Percentiles rank a stretch among this genome's conserved stretches.
Evolutionary conservation across 2,888 invertebrate species (phyloP).

Genomic region (Drosophila yooni): DNA sequence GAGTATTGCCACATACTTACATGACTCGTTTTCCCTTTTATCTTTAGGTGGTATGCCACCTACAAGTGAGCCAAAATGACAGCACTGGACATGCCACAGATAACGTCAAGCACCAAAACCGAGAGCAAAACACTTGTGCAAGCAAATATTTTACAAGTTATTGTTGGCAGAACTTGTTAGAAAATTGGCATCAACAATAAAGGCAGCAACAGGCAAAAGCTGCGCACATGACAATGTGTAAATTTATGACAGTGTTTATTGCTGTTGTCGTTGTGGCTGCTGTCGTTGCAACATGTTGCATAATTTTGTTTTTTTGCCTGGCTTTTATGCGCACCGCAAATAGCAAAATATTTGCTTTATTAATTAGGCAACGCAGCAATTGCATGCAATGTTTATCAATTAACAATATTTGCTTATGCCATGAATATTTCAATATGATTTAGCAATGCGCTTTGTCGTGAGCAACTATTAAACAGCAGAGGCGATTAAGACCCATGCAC

Average conservation of each 20-base stretch:
- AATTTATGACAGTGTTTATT: constrained; percentile 68
- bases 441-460: constrained; percentile 63
- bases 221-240: constrained; percentile 73
- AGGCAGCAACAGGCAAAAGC: constrained; percentile 33
- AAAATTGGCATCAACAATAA: constrained; percentile 59
- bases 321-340: constrained; percentile 65
- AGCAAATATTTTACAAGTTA: constrained; percentile 70
- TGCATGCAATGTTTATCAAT: constrained; percentile 57
- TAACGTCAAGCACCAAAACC: constrained; percentile 14
- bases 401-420: constrained; percentile 60
- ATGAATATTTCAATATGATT: constrained; percentile 57
- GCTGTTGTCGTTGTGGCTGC: constrained; percentile 23
- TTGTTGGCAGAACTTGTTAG: constrained; percentile 74
- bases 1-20: constrained; percentile 15
- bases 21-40: constrained; percentile 16
- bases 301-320: constrained; percentile 47
- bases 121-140: constrained; percentile 69
- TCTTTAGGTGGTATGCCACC: constrained; percentile 46
- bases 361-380: constrained; percentile 68
- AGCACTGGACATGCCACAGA: constrained; percentile 48
- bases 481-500: constrained; percentile 50
- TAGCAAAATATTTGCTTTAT: constrained; percentile 77
- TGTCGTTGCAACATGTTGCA: constrained; percentile 43
- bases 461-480: constrained; percentile 12
- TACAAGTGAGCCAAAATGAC: constrained; percentile 35